Conservation (phyloP, 2,888 invertebrate genomes). For the Chymomyza amoena region DNA sequence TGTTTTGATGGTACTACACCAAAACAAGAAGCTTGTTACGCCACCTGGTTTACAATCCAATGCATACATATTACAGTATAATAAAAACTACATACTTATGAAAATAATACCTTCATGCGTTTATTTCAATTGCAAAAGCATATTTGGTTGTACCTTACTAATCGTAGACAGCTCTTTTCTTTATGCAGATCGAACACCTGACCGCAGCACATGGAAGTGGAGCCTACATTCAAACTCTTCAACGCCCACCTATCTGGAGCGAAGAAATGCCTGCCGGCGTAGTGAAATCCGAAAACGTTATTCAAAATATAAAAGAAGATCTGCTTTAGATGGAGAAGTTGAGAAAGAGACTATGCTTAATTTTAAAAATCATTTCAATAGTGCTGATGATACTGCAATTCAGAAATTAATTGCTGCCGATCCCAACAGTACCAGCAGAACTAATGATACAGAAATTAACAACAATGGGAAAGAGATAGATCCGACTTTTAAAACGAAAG, state of each 20-base stretch:
- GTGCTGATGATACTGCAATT: conserved; percentile 74
- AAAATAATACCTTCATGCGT: too few relatives aligned
- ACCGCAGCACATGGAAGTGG: conserved; percentile 79
- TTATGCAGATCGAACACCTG: conserved; percentile 76
- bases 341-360: conserved; percentile 26
- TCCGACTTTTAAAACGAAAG: neutral
- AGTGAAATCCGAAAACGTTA: conserved; percentile 79
- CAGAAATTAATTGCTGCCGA: conserved; percentile 60
- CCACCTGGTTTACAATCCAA: too few relatives aligned
- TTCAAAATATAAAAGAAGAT: conserved; percentile 75
- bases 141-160: neutral
- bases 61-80: too few relatives aligned
- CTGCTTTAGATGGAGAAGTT: conserved; percentile 37
- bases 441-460: neutral
- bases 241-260: conserved; percentile 94
- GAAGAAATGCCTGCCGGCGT: conserved; percentile 87
- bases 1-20: too few relatives aligned
- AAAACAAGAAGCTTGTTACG: too few relatives aligned
- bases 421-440: conserved; percentile 38
- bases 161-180: neutral
- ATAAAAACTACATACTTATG: too few relatives aligned
- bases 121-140: too few relatives aligned
- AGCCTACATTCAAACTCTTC: conserved; percentile 83
- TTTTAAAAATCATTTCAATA: conserved; percentile 51
- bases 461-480: neutral